phyloP scores from a whole-genome alignment of 2,888 invertebrate species.

The Oxycera nigricornis region DNA sequence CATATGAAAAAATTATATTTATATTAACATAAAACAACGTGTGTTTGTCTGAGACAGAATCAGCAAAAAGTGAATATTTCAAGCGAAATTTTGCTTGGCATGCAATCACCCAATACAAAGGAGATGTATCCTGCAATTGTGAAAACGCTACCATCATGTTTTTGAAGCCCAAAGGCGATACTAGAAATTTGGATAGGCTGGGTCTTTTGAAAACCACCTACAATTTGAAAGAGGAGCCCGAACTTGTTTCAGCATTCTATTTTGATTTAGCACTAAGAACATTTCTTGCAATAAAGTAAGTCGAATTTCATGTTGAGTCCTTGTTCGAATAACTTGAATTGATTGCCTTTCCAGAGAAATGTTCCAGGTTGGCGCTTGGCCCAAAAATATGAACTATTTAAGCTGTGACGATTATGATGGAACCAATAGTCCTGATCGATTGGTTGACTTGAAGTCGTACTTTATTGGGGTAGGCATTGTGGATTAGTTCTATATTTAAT shows the following conservation, averaged over 20 bases:
- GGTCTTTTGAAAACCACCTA: conserved; percentile 75
- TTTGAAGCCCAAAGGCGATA: conserved; percentile 74
- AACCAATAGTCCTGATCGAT: conserved; percentile 75
- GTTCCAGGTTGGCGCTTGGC: conserved; percentile 76
- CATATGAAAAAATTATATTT: too few relatives aligned
- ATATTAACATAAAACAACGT: too few relatives aligned
- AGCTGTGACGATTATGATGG: conserved; percentile 82
- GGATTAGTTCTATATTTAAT: background rate
- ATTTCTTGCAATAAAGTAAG: conserved; percentile 76
- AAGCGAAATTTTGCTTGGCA: conserved; percentile 89
- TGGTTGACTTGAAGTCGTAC: conserved; percentile 73
- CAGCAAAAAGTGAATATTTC: conserved; percentile 77
- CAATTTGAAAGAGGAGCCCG: conserved; percentile 74
- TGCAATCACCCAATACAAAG: conserved; percentile 78
- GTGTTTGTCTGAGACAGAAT: too few relatives aligned
- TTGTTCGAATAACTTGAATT: background rate
- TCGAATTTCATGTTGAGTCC: background rate
- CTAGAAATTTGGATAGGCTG: conserved; percentile 73
- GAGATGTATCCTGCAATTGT: conserved; percentile 76
- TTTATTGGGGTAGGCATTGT: conserved; percentile 67
- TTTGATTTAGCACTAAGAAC: conserved; percentile 82
- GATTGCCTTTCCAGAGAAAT: conserved; percentile 65
- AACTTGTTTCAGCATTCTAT: conserved; percentile 84
- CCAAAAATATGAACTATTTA: conserved; percentile 74
- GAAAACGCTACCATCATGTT: conserved; percentile 80